Evolutionary conservation across 2,113 vertebrate genomes (phyloP), one percentile per base, ranked within the genome.

Genomic region (Periophthalmus modestus): DNA sequence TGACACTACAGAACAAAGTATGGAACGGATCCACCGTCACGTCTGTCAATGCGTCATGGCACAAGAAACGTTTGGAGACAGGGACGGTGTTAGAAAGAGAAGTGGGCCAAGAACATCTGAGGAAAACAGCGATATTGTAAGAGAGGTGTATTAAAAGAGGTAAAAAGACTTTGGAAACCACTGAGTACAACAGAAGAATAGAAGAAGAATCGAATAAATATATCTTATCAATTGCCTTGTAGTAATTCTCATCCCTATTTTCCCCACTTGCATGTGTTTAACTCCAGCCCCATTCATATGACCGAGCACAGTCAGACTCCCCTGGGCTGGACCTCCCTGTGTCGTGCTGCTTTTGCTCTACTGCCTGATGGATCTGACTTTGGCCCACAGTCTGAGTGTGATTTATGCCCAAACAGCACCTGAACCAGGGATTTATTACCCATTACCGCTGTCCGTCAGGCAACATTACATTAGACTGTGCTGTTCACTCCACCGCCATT

Each of bases 361-460:
- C 70, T 68, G 78, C 50, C 78, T 91, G 91, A 90, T 87, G 86
- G 87, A 91, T 92, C 85, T 88, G 89, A 92, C 87, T 84, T 85
- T 81, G 81, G 81, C 78, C 80, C 79, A 81, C 77, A 87, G 85
- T 87, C 75, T 76, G 77, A 78, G 74, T 84, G 77, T 92, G 90
- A 92, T 92, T 92, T 91, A 92, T 79, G 87, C 88, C 88, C 88
- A 89, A 92, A 89, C 85, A 87, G 83, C 82, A 90, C 80, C 89
- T 89, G 87, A 90, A 92, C 86, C 71, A 72, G 68, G 86, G 82
- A 92, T 92, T 92, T 92, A 93, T 92, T 88, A 86, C 82, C 89
- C 90, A 91, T 93, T 89, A 90, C 89, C 71, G 82, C 84, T 89
- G 91, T 88, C 89, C 80, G 78, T 90, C 87, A 90, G 79, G 81